Conservation (phyloP, 1,140 invertebrate species). For the Saccostrea cuccullata region DNA sequence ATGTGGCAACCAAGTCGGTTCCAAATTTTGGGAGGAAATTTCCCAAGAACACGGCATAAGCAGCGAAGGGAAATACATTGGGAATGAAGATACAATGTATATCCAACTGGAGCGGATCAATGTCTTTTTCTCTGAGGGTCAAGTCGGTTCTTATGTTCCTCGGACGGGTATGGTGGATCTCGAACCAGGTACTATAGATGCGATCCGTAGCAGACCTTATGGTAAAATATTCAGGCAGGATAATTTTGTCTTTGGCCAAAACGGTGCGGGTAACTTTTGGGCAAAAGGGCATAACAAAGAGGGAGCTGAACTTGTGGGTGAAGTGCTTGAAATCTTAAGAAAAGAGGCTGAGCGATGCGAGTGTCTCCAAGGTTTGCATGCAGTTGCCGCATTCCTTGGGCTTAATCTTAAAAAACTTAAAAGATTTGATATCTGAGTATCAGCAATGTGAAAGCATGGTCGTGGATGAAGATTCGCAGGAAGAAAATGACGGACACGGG, state of each 20-base stretch:
- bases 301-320: slow-evolving; percentile 77
- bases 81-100: too few relatives aligned
- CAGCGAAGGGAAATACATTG: slow-evolving; percentile 42
- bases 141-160: slow-evolving; percentile 60
- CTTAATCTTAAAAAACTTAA: too few relatives aligned
- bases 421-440: slow-evolving; percentile 93
- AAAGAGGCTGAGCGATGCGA: too few relatives aligned
- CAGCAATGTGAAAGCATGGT: slow-evolving; percentile 90
- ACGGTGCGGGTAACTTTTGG: slow-evolving; percentile 86
- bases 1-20: slow-evolving; percentile 53
- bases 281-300: slow-evolving; percentile 93
- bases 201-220: slow-evolving; percentile 90
- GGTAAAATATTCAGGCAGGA: slow-evolving; percentile 79
- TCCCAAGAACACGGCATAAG: too few relatives aligned
- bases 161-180: slow-evolving; percentile 82
- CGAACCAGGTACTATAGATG: slow-evolving; percentile 52
- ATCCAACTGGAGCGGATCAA: slow-evolving; percentile 47
- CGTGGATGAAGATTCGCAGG: slow-evolving; percentile 68
- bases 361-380: slow-evolving; percentile 85
- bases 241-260: slow-evolving; percentile 74
- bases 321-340: too few relatives aligned
- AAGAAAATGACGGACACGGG: too few relatives aligned
- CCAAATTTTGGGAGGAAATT: slow-evolving; percentile 76
- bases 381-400: slow-evolving; percentile 88
- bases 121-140: slow-evolving; percentile 49